Conservation (phyloP, 2,113 vertebrate genomes). For the Lethenteron reissneri region DNA sequence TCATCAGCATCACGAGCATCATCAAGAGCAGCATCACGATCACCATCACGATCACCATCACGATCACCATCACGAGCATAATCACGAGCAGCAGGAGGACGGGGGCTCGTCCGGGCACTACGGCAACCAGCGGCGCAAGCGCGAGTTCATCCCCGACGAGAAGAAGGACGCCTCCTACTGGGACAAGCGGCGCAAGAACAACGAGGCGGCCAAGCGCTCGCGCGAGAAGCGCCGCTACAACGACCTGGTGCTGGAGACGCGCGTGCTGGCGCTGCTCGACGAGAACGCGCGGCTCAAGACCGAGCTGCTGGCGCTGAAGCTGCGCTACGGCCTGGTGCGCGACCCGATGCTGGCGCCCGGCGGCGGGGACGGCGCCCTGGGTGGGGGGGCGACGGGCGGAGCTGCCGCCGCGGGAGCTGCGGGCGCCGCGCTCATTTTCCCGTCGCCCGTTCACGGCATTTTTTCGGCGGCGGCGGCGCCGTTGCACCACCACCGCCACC, state of each 20-base stretch:
- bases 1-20: too few relatives aligned
- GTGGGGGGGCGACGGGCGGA: too few relatives aligned
- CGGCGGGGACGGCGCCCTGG: too few relatives aligned
- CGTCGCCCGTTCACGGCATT: too few relatives aligned
- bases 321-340: constrained; percentile 26
- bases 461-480: too few relatives aligned
- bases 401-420: too few relatives aligned
- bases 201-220: constrained; percentile 60
- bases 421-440: too few relatives aligned
- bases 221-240: constrained; percentile 42
- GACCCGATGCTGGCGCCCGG: constrained; percentile 14
- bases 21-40: too few relatives aligned
- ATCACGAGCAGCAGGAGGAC: constrained; percentile 9
- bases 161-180: constrained; percentile 65
- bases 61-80: too few relatives aligned
- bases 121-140: constrained; percentile 26
- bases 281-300: constrained; percentile 43
- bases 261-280: constrained; percentile 31
- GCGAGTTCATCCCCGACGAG: constrained; percentile 55
- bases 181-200: constrained; percentile 69
- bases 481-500: too few relatives aligned
- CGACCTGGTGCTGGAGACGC: constrained; percentile 40
- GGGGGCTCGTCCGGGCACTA: not conserved
- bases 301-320: constrained; percentile 39
- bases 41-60: too few relatives aligned